phyloP scores from a whole-genome alignment of 2,888 invertebrate genomes.

The Cataglyphis altisquamis region DNA sequence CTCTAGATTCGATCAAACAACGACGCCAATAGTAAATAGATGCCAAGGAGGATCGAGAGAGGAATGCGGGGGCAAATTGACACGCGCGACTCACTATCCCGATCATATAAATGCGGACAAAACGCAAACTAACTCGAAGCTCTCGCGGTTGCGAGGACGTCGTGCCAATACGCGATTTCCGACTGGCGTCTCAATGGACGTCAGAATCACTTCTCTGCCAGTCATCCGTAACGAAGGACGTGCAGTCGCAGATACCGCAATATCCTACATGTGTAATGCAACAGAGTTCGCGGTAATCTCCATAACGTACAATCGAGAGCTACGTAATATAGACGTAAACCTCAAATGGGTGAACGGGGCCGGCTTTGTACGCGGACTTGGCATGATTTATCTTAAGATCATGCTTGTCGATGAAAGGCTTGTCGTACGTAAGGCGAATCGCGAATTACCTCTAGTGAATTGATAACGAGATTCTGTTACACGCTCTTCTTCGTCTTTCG shows the following conservation, averaged over 20 bases:
- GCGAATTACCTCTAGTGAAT: constrained; percentile 12
- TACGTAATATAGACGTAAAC: constrained; percentile 56
- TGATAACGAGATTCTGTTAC: constrained; percentile 43
- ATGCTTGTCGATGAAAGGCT: constrained; percentile 55
- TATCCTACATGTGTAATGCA: constrained; percentile 42
- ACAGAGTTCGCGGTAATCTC: constrained; percentile 59
- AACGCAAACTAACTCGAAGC: constrained; percentile 60
- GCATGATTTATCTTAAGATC: constrained; percentile 57
- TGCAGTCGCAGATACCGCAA: constrained; percentile 56
- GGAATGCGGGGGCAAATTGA: constrained; percentile 38
- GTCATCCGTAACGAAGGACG: constrained; percentile 63
- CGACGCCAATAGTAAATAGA: constrained; percentile 39
- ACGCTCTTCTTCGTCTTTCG: not conserved
- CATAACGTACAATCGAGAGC: constrained; percentile 54
- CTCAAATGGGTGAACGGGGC: constrained; percentile 50
- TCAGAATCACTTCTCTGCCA: constrained; percentile 63
- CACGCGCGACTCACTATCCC: constrained; percentile 56
- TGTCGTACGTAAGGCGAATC: constrained; percentile 35
- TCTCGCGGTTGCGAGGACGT: constrained; percentile 39
- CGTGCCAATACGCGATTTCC: constrained; percentile 61
- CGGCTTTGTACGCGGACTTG: constrained; percentile 48
- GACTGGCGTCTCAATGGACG: constrained; percentile 62
- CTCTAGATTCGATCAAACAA: constrained; percentile 33
- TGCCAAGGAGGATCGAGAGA: constrained; percentile 9
- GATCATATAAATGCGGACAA: constrained; percentile 63